Base-by-base conservation (phyloP, 2,113 vertebrate genomes). In the Puntigrus tetrazona region DNA sequence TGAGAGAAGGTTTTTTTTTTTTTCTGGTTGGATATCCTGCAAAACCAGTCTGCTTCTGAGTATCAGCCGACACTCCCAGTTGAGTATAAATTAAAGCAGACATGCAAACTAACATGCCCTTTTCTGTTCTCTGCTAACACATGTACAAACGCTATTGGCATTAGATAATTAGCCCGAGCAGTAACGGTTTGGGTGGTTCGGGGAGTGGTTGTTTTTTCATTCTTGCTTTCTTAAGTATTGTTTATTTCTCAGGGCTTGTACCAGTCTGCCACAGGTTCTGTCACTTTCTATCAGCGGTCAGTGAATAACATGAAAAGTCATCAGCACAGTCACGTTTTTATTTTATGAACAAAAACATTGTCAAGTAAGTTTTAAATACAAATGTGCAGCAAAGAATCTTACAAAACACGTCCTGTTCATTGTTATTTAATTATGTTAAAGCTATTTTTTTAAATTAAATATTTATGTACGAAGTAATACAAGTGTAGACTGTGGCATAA, bases 41-140 rank as follows among this genome's bases (percentile, higher is more conserved):
- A 65, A 57, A 78, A 84, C 87, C 31, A 74, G 87, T 88, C 77
- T 52, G 73, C 20, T 43, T 34, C 34, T 67, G 20, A 38, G 61
- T 78, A 31, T 72, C 72, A 55, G 20, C 11, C 43, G 85, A 65
- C 84, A 81, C 87, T 81, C 87, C 87, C 82, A 77, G 43, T 70
- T 75, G 59, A 80, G 78, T 47, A 29, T 61, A 79, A 63, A 79
- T 79, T 67, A 31, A 67, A 80, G 25, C 59, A 31, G 18, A 80
- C 38, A 45, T 31, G 34, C 36, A 63, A 41, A 1, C 7, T 31
- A 65, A 47, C 78, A 31, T 47, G 59, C 78, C 25, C 27, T 80
- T 4, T 13, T 65, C 41, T 67, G 27, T 80, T 63, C 18, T n/a
- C 16, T 80, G 59, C 25, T 45, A 14, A 27, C 13, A 22, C 77